Evolutionary conservation across 2,113 vertebrate species (phyloP), one percentile per base, ranked within the genome.

Genomic region (Seriola quinqueradiata): DNA sequence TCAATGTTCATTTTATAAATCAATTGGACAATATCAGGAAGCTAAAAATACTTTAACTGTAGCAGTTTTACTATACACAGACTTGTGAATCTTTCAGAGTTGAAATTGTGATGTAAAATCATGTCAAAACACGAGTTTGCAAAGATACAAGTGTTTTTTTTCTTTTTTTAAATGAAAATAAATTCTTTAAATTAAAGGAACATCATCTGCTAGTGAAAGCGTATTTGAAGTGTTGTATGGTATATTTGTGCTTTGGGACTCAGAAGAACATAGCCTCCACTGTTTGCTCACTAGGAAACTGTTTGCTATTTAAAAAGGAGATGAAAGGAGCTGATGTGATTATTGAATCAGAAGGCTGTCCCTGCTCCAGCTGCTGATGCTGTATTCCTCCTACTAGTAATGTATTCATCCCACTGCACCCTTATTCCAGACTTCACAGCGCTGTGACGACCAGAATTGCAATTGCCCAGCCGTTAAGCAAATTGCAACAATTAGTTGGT

Each of bases 1-100:
- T 73, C 36, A 73, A 0, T 77, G 58, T 85, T 78, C 54, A 50
- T 79, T 44, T 48, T 42, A 73, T 40, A 64, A 82, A 91, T 84
- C 55, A 69, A 21, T 17, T 67, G 50, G 68, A 52, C 71, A 46
- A 52, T 69, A 34, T 67, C 36, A 21, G 10, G 36, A 84, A 59
- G 28, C 14, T 68, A 23, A 80, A 82, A 77, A 38, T 59, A 44
- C 25, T 23, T 75, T 21, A 28, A 42, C 25, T 54, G 4, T 12
- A 23, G 23, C 25, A 38, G 57, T 38, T 77, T 42, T 57, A 14
- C 3, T 54, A 17, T 66, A 17, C 7, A 32, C 11, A 7, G 10
- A 10, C 55, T 59, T 59, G 44, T 64, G 60, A 28, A 38, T 64
- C 28, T 48, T 69, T 28, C 21, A 44, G 34, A 40, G 14, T 2